Evolutionary conservation across 2,797 vertebrate species (phyloP), one percentile per base, ranked within the genome.

Genomic region (Tolypeutes matacus): DNA sequence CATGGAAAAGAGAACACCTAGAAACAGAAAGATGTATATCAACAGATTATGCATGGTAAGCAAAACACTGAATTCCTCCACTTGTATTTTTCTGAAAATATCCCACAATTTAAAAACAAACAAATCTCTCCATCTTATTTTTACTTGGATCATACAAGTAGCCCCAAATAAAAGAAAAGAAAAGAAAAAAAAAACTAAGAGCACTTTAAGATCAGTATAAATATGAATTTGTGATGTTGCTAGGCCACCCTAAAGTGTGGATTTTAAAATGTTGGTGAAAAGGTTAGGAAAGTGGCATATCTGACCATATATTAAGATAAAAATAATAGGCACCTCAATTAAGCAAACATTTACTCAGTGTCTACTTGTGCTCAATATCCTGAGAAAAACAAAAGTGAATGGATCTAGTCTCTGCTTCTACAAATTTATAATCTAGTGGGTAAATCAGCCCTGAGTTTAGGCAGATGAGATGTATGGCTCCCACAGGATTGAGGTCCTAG

Each of bases 1-100:
- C 98, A 98, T 98, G 58, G 98, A 98, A 88, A 98, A 98, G 3
- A 98, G 81, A 80, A 98, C 98, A 94, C 98, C 98, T 98, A 96
- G 73, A 93, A 94, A 81, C 29, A 95, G 39, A 89, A 69, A 95
- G 36, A 25, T 27, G 3, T 5, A 0, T 51, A 42, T 95, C 18
- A 94, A 0, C 83, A 60, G 21, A 10, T 49, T 20, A 42, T 72
- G 31, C 7, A 1, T 64, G 20, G 69, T 58, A 85, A 85, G 67
- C 20, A 65, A 72, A 53, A 85, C 17, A 2, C 49, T 91, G 60
- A 81, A 36, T 67, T 65, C 82, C 51, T 83, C 69, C 56, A 70
- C 36, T 78, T 89, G 20, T 36, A 76, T 80, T 87, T 91, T 56
- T 65, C 51, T 31, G 82, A 94, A 78, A 27, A 56, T n/a, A 88